Percentiles rank a stretch among this genome's conserved stretches.
Conservation (phyloP, 30 jellyfish, hydroid and myxozoan genomes). For the Morbakka virulenta region DNA sequence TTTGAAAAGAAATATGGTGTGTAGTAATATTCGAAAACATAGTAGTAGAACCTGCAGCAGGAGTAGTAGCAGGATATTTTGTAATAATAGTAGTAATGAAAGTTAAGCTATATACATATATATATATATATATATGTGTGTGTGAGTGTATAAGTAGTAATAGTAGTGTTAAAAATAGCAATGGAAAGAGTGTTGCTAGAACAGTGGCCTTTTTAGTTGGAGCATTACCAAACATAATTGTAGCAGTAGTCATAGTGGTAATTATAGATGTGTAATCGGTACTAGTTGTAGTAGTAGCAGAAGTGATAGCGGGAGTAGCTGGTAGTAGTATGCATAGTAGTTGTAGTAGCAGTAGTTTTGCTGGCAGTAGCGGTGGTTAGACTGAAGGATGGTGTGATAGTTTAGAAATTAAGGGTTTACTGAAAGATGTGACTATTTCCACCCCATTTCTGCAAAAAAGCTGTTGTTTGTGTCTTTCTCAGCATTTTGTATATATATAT, state of each 20-base stretch:
- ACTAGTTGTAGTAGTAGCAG: neutral
- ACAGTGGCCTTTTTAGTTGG: neutral
- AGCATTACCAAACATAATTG: neutral
- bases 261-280: neutral
- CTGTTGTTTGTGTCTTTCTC: too few relatives aligned
- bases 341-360: too few relatives aligned
- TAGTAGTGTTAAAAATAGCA: neutral
- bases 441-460: too few relatives aligned
- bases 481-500: too few relatives aligned
- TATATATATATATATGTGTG: too few relatives aligned
- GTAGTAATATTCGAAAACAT: neutral
- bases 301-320: neutral
- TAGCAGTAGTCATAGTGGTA: neutral
- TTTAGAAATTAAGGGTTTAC: too few relatives aligned
- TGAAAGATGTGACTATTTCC: too few relatives aligned
- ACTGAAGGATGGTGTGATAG: too few relatives aligned
- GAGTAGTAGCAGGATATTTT: neutral
- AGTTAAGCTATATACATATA: too few relatives aligned
- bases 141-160: neutral
- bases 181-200: neutral
- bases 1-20: neutral
- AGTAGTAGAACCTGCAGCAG: neutral
- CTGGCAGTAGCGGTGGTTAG: too few relatives aligned
- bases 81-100: neutral
- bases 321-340: too few relatives aligned